Conservation (phyloP, 2,113 vertebrate species). For the Calonectris borealis region DNA sequence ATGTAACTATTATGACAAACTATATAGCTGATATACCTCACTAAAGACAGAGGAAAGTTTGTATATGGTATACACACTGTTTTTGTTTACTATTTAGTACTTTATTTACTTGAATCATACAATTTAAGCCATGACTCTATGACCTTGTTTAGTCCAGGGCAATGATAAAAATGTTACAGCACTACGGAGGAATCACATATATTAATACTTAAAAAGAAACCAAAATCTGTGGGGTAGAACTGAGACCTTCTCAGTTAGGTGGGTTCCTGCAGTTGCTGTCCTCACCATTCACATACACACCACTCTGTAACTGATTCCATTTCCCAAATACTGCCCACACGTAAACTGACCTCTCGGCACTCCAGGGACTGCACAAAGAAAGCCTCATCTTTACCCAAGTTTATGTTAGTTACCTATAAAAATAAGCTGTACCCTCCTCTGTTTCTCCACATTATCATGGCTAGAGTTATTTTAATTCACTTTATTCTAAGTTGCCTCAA, state of each 20-base stretch:
- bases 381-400: not conserved
- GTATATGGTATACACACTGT: not conserved
- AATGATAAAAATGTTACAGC: not conserved
- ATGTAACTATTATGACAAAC: not conserved
- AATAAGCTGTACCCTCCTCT: not conserved
- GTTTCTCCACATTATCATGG: not conserved
- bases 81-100: not conserved
- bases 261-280: not conserved
- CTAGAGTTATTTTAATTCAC: not conserved
- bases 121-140: not conserved
- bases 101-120: not conserved
- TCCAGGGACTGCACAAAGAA: not conserved
- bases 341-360: rapidly evolving
- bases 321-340: not conserved
- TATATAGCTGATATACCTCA: not conserved
- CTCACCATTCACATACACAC: not conserved
- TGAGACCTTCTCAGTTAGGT: not conserved
- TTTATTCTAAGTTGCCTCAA: not conserved
- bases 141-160: not conserved
- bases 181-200: not conserved
- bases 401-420: not conserved
- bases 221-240: not conserved
- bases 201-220: not conserved
- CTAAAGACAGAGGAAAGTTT: not conserved
- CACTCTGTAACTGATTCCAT: not conserved